Base-by-base conservation (phyloP, 2,797 vertebrate species). In the Aeoliscus strigatus region DNA sequence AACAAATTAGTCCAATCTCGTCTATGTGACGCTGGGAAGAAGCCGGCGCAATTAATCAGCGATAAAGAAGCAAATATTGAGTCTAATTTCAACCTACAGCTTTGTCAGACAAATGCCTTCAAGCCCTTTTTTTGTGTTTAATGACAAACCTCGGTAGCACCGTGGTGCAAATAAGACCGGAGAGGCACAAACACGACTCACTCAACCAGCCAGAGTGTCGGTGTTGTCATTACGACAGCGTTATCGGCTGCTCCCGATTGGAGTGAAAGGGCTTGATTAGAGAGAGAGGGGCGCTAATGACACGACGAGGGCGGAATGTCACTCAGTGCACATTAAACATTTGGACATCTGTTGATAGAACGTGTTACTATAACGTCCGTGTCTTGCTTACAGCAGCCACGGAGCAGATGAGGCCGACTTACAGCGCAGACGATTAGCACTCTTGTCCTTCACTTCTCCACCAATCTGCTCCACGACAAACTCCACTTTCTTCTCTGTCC, bases 261-360 rank as follows among this genome's bases (percentile, higher is more conserved):
- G 54, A 68, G 60, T 70, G 70, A 80, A 79, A 69, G 51, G 60
- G 66, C 77, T 70, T 80, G 73, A 84, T 82, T 72, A 81, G 73
- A 79, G 75, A 51, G 50, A 43, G 49, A 60, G 53, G 60, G 60
- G 53, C 49, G 60, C 75, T 80, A 83, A 84, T 77, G 79, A 70
- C 73, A 81, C 54, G 47, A 67, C 9, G 66, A 84, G 75, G 75
- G 65, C 42, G 36, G 60, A 53, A 74, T 73, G 79, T 77, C 73
- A 63, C 73, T 80, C 71, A 70, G 67, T 66, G 74, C 59, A 65
- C 75, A 86, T 85, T 83, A 84, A 84, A 80, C 81, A 83, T 82
- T 82, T 73, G 80, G 80, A 84, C 79, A 79, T 79, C 67, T 82
- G 76, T 39, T 37, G 35, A 54, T 66, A 63, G 61, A 71, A 63